Base-by-base conservation (phyloP, 2,113 vertebrate species). In the Embiotoca jacksoni region DNA sequence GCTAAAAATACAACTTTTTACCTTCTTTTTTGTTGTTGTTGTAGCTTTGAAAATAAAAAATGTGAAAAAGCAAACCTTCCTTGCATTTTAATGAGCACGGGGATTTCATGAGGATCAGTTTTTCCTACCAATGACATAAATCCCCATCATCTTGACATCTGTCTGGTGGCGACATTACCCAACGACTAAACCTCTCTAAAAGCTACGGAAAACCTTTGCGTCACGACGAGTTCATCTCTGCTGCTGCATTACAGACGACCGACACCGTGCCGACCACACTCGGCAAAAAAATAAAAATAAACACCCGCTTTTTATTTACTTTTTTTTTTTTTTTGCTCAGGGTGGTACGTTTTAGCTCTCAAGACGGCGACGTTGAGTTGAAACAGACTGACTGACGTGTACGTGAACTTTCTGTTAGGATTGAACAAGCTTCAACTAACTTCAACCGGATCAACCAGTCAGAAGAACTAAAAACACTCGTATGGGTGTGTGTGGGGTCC, bases 141-240 rank as follows among this genome's bases (percentile, higher is more conserved):
- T 63, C 55, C 33, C 30, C 5, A 39, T 61, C 54, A 78, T 69
- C 57, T 74, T 78, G 68, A 55, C 72, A 84, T 87, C 60, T 71
- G 75, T 84, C 81, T 5, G 5, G 63, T 70, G 53, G 69, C 69
- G 75, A 82, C 65, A 78, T 74, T 77, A 78, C 58, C 10, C 49
- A 59, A 59, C 32, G 5, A 84, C 73, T 87, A 87, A 82, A 65
- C 61, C 64, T 72, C 75, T 78, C 39, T 82, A 53, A 84, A 75
- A 80, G 62, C 65, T 58, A 78, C 31, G 3, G 75, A 83, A 85
- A 80, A 70, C 58, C 79, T 37, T 41, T 23, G 14, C 62, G 71
- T 75, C 72, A 80, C 37, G 44, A 46, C 47, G 56, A 75, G 80
- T 83, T 68, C 36, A 82, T 53, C 54, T 64, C 50, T 53, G 61